These are phyloP conservation scores for Leptopilina drosophilae DNA, from an alignment of 2,888 invertebrate genomes.

Conservation along the genomic window DNA sequence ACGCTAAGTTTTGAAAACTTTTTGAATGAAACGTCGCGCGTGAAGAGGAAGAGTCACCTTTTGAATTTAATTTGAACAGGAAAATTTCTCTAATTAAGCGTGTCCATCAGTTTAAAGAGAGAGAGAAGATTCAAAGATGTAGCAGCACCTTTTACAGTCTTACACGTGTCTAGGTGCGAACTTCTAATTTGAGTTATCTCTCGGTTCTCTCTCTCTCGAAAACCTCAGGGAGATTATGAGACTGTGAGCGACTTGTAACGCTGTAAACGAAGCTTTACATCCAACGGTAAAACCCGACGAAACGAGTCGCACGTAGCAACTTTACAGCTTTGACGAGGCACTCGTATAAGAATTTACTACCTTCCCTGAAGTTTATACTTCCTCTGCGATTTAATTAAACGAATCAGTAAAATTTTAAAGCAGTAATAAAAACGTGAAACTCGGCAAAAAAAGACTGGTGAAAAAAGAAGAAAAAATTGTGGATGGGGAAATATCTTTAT, in stretches of 20 bases:
- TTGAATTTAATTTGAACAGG: constrained; percentile 17
- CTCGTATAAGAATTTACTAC: constrained; percentile 41
- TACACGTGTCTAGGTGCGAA: constrained; percentile 26
- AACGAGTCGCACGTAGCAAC: constrained; percentile 37
- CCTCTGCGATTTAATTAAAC: constrained; percentile 40
- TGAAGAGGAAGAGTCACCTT: neutral
- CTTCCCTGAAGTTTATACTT: constrained; percentile 37
- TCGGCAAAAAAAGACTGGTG: constrained; percentile 5
- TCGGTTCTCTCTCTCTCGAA: neutral
- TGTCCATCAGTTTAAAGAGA: constrained; percentile 6
- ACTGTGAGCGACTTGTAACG: constrained; percentile 30
- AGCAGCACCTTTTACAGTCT: neutral
- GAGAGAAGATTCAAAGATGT: constrained; percentile 18
- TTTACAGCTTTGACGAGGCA: constrained; percentile 39
- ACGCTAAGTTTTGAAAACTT: constrained; percentile 17
- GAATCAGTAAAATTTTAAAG: constrained; percentile 41
- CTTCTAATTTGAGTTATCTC: constrained; percentile 8
- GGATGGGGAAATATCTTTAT: constrained; percentile 28
- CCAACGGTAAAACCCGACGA: constrained; percentile 19
- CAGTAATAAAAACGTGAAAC: constrained; percentile 32
- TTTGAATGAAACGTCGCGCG: neutral
- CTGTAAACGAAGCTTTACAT: constrained; percentile 33
- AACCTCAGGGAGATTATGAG: constrained; percentile 20
- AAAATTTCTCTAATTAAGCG: constrained; percentile 38
- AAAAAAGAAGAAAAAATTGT: constrained; percentile 5